A percentile compares a stretch with the other conserved stretches of the same genome.
Conservation (phyloP, 2,888 invertebrate species). For the Nephrotoma guestfalica region DNA sequence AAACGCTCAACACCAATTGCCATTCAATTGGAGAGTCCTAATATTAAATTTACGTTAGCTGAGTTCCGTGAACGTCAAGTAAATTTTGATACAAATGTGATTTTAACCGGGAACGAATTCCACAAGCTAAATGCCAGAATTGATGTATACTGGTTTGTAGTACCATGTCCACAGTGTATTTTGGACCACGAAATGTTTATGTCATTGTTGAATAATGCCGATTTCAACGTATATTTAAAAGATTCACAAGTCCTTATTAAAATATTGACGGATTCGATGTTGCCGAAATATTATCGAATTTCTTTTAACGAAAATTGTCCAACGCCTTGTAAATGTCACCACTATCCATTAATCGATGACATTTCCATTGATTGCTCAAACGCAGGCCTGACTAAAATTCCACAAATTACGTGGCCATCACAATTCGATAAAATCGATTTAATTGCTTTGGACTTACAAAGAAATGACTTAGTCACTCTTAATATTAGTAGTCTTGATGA, state of each 20-base stretch:
- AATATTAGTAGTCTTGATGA: too few relatives aligned
- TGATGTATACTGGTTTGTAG: background rate
- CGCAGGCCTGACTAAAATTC: background rate
- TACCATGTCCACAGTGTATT: background rate
- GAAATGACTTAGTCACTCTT: too few relatives aligned
- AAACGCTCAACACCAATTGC: background rate
- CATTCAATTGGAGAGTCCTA: background rate
- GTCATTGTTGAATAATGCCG: background rate
- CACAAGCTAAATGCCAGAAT: background rate
- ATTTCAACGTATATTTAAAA: background rate
- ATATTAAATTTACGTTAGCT: background rate
- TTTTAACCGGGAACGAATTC: background rate
- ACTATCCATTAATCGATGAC: background rate
- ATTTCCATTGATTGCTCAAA: background rate
- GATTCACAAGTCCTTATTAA: background rate
- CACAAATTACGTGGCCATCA: too few relatives aligned
- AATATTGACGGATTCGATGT: background rate
- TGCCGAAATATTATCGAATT: background rate
- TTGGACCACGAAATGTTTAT: background rate
- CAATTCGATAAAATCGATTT: too few relatives aligned
- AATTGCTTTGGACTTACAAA: too few relatives aligned
- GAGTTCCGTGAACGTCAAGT: background rate
- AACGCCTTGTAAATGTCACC: background rate
- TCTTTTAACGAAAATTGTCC: background rate
- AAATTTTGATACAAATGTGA: background rate